Evolutionary conservation across 2,797 vertebrate genomes (phyloP).

Genomic region (Scarus forsteni): DNA sequence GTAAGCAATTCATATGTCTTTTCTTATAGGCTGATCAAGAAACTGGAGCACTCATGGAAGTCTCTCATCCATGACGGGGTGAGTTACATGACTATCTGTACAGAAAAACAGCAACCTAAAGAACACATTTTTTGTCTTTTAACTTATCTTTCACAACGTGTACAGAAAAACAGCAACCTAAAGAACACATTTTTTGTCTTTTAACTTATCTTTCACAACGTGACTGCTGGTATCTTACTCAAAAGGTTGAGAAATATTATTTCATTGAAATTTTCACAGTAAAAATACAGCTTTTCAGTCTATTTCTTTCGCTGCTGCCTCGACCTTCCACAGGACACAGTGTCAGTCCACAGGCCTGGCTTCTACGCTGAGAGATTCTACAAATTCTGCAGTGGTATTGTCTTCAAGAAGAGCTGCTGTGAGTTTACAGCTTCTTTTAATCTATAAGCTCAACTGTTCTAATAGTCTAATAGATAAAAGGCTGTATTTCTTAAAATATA

Average conservation of each 20-base stretch:
- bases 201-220: background rate
- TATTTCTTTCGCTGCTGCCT: background rate
- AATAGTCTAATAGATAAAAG: too few species aligned
- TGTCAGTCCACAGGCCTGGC: conserved; percentile 95
- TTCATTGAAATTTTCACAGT: conserved; percentile 3
- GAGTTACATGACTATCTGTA: conserved; percentile 71
- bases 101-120: background rate
- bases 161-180: background rate
- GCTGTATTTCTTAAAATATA: too few species aligned
- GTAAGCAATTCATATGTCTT: conserved; percentile 51
- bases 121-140: background rate
- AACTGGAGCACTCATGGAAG: conserved; percentile 98
- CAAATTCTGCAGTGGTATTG: conserved; percentile 93
- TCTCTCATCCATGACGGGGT: conserved; percentile 97
- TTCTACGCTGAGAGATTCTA: conserved; percentile 98
- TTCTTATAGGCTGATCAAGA: conserved; percentile 92
- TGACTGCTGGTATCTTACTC: background rate
- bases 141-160: background rate
- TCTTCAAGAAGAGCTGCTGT: conserved; percentile 96
- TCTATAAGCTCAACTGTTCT: too few species aligned
- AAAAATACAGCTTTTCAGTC: background rate
- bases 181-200: background rate
- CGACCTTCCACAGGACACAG: conserved; percentile 88
- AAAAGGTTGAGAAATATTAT: background rate
- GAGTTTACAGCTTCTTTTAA: conserved; percentile 71